A percentile compares a stretch with the other conserved stretches of the same genome.
phyloP scores from a whole-genome alignment of 2,113 vertebrate genomes.

The Strix uralensis region DNA sequence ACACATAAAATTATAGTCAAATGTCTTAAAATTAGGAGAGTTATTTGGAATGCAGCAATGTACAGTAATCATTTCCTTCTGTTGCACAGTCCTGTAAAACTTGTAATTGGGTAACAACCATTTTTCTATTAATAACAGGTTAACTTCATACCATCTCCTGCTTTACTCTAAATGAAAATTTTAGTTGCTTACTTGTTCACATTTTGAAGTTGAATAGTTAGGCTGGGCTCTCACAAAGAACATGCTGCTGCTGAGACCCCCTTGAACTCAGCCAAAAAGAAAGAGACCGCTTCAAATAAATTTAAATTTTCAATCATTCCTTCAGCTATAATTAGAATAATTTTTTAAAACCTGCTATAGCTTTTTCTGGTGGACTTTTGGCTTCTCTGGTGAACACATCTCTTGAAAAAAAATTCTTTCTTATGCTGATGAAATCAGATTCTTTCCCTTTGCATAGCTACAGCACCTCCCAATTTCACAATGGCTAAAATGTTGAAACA shows the following conservation, averaged over 20 bases:
- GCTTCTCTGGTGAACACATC: neutral
- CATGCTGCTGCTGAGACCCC: neutral
- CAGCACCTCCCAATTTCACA: neutral
- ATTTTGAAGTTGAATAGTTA: neutral
- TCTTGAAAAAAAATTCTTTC: neutral
- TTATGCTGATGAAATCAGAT: neutral
- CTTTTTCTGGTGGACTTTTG: neutral
- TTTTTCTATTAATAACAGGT: neutral
- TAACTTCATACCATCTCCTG: neutral
- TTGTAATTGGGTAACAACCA: fast-evolving
- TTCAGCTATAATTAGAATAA: neutral
- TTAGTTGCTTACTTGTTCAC: neutral
- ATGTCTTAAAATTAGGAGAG: neutral
- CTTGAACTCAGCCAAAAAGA: neutral
- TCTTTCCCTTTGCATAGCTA: neutral
- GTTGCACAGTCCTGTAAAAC: neutral
- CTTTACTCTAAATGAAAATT: neutral
- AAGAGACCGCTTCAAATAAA: neutral
- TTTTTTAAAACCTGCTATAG: neutral
- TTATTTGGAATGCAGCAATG: neutral
- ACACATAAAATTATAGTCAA: neutral
- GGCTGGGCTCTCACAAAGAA: neutral
- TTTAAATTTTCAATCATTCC: neutral
- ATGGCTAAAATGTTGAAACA: neutral
- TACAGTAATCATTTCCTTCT: neutral